A percentile compares a stretch with the other conserved stretches of the same genome.
phyloP scores from a whole-genome alignment of 2,797 vertebrate species.

The Artibeus jamaicensis region DNA sequence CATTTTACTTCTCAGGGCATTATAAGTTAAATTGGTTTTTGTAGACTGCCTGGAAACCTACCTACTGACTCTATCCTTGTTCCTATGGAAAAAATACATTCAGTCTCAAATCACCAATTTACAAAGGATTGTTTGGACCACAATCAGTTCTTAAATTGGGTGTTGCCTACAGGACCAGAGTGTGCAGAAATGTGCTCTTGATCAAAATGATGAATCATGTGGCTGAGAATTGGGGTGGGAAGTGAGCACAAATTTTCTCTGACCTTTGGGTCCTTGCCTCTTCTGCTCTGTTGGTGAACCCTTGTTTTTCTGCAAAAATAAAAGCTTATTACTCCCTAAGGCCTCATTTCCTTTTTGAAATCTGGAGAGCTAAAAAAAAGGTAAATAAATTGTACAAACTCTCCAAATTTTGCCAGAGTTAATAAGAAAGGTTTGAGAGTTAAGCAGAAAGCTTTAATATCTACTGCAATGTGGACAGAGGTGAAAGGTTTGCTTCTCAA shows the following conservation, averaged over 20 bases:
- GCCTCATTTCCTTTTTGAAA: constrained; percentile 79
- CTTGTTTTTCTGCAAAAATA: constrained; percentile 70
- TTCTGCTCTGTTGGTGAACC: constrained; percentile 66
- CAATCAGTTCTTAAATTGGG: neutral
- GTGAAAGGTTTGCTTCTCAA: constrained; percentile 3
- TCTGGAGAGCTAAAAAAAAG: constrained; percentile 71
- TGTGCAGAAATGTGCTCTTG: neutral
- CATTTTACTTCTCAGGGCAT: neutral
- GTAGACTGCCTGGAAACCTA: neutral
- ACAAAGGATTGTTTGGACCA: neutral
- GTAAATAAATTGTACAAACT: constrained; percentile 41
- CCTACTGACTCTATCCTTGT: neutral
- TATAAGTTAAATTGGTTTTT: neutral
- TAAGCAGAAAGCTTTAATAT: constrained; percentile 2
- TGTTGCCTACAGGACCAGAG: neutral
- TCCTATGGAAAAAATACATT: neutral
- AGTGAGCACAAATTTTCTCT: constrained; percentile 52
- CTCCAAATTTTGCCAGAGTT: constrained; percentile 28
- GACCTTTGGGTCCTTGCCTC: constrained; percentile 65
- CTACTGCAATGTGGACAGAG: neutral
- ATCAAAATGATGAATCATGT: constrained; percentile 17
- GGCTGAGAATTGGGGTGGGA: constrained; percentile 11
- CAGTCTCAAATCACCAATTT: neutral
- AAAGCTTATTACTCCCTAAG: constrained; percentile 68
- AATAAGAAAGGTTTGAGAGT: constrained; percentile 16